Conservation (phyloP, 2,888 invertebrate genomes). For the Spisula solida region DNA sequence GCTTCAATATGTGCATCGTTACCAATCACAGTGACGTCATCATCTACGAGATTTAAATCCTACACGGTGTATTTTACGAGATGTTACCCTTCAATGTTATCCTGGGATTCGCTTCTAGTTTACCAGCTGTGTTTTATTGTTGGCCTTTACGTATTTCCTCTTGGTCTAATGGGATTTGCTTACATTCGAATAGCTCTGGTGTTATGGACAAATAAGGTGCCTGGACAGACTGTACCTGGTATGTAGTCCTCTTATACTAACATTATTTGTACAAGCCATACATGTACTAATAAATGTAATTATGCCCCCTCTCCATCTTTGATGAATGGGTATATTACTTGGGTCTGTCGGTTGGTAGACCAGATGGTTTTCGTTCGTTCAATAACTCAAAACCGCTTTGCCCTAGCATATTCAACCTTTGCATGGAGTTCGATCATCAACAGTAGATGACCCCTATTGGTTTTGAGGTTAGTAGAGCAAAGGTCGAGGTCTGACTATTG, state of each 20-base stretch:
- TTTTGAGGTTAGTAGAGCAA: too few relatives aligned
- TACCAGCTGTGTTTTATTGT: conserved; percentile 77
- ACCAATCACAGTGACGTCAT: conserved; percentile 80
- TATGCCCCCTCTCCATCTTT: too few relatives aligned
- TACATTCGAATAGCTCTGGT: conserved; percentile 82
- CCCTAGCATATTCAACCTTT: too few relatives aligned
- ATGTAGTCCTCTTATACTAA: conserved; percentile 23
- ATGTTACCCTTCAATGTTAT: conserved; percentile 72
- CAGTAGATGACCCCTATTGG: too few relatives aligned
- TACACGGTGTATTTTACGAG: conserved; percentile 75
- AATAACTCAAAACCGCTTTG: too few relatives aligned
- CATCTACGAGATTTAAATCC: conserved; percentile 61
- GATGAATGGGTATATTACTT: too few relatives aligned
- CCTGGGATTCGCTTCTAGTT: conserved; percentile 57
- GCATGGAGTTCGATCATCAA: too few relatives aligned
- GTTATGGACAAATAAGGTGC: conserved; percentile 80
- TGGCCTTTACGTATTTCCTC: conserved; percentile 92
- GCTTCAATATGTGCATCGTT: conserved; percentile 89
- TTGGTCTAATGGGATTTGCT: conserved; percentile 82
- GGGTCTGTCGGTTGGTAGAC: too few relatives aligned
- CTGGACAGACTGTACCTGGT: conserved; percentile 54
- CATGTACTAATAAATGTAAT: too few relatives aligned
- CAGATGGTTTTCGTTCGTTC: too few relatives aligned
- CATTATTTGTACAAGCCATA: neutral
- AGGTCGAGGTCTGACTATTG: too few relatives aligned